phyloP scores from a whole-genome alignment of 2,888 invertebrate genomes.

The Bombyx huttoni region DNA sequence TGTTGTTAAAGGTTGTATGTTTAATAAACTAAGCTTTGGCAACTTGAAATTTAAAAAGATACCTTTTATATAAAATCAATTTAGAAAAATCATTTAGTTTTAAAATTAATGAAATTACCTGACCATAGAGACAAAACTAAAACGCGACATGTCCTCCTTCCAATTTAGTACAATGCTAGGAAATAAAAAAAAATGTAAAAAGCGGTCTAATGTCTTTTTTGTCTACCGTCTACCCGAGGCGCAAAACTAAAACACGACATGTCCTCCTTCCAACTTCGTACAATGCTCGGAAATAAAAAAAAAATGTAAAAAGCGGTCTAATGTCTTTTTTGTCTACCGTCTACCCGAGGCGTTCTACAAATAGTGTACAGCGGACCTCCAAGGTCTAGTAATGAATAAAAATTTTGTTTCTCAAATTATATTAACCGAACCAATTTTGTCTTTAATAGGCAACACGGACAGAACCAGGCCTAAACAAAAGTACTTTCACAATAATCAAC shows the following conservation, averaged over 20 bases:
- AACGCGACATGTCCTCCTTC: neutral
- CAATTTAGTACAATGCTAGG: neutral
- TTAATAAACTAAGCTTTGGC: no score
- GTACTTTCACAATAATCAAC: slow-evolving; percentile 38
- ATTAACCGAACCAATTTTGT: neutral
- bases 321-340: neutral
- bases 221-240: neutral
- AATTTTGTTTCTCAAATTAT: neutral
- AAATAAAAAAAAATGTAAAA: neutral
- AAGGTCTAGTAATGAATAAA: neutral
- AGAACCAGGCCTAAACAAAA: slow-evolving; percentile 3
- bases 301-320: neutral
- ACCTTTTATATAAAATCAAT: no score
- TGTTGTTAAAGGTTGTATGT: no score
- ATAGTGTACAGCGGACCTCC: neutral
- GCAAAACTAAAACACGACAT: neutral
- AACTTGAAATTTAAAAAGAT: no score
- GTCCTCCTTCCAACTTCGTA: neutral
- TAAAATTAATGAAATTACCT: neutral
- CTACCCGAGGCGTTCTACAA: neutral
- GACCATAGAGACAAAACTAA: neutral
- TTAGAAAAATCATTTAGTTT: neutral
- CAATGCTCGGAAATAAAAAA: neutral
- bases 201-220: neutral
- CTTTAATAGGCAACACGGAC: neutral